phyloP scores from a whole-genome alignment of 1,140 invertebrate species.

The Lethrus apterus region DNA sequence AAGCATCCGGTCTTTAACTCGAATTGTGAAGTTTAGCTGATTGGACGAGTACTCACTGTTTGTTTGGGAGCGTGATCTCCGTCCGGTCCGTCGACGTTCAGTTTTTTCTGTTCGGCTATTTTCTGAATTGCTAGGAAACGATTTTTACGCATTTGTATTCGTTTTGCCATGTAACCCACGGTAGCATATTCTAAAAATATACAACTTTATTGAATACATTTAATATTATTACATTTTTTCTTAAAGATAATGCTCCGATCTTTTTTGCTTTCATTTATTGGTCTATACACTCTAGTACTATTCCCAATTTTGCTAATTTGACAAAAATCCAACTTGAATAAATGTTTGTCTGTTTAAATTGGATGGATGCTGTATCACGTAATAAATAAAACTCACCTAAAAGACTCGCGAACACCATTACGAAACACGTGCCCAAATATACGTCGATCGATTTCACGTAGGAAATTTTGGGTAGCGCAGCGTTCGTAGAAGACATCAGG shows the following conservation, averaged over 20 bases:
- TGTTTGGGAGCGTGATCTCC: constrained; percentile 66
- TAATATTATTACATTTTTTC: too few relatives aligned
- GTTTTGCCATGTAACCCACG: constrained; percentile 91
- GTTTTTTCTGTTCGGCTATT: constrained; percentile 83
- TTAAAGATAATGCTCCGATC: too few relatives aligned
- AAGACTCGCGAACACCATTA: constrained; percentile 93
- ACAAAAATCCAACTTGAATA: too few relatives aligned
- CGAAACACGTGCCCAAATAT: constrained; percentile 95
- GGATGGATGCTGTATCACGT: too few relatives aligned
- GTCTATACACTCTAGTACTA: too few relatives aligned
- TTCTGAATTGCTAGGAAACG: constrained; percentile 80
- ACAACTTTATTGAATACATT: too few relatives aligned
- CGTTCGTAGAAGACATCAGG: constrained; percentile 97
- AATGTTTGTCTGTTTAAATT: too few relatives aligned
- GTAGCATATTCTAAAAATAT: constrained; percentile 80
- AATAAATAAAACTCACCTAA: constrained; percentile 76
- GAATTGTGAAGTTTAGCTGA: constrained; percentile 30
- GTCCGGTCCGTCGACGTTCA: constrained; percentile 61
- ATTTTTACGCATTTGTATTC: constrained; percentile 91
- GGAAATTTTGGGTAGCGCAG: constrained; percentile 94
- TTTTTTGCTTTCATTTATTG: too few relatives aligned
- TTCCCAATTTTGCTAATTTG: too few relatives aligned
- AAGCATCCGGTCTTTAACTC: constrained; percentile 18
- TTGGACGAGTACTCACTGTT: constrained; percentile 56
- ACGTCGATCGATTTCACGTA: constrained; percentile 99